Base-by-base conservation (phyloP, 2,113 vertebrate genomes). In the Spilogale gracilis region DNA sequence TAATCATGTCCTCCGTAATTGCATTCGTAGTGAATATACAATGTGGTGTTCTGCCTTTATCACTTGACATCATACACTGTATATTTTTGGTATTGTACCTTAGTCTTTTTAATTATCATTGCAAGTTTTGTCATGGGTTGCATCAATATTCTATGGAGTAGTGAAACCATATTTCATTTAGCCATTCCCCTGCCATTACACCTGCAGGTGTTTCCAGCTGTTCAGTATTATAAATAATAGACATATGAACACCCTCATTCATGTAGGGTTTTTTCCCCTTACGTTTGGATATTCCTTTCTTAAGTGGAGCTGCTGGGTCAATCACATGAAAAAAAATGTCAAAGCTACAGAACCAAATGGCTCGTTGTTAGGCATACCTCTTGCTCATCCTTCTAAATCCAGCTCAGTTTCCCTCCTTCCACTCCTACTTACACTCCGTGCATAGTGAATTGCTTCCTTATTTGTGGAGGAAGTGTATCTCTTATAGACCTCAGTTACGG, bases 221-320 rank as follows among this genome's bases (percentile, higher is more conserved):
- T n/a, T 78, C 32, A 90, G 52, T 79, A 67, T 92, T 87, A 82
- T 90, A 88, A 96, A 84, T 88, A 94, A 80, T 16, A 89, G 73
- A 92, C 43, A 92, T 76, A 87, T 56, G 45, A 74, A 90, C 1
- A 84, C 9, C 27, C 45, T 91, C 52, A 73, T 83, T 92, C 10
- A 63, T 45, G 14, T 32, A 93, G 17, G 21, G 4, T 25, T 74
- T 92, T 74, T 92, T 61, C 10, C 0, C 17, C 43, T 25, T 54
- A 10, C 5, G 50, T 96, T 80, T 91, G n/a, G 50, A 67, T 88
- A 93, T 58, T 93, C 84, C 85, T 63, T 88, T 61, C 74, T 48
- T 16, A 43, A 54, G 50, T 89, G 8, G 30, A 93, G 18, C 67
- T 83, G 65, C 38, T 83, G 21, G 38, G 2, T 87, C 91, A 91